Evolutionary conservation across 1,140 invertebrate genomes (phyloP).

Genomic region (Yoshiicerus persimilis): DNA sequence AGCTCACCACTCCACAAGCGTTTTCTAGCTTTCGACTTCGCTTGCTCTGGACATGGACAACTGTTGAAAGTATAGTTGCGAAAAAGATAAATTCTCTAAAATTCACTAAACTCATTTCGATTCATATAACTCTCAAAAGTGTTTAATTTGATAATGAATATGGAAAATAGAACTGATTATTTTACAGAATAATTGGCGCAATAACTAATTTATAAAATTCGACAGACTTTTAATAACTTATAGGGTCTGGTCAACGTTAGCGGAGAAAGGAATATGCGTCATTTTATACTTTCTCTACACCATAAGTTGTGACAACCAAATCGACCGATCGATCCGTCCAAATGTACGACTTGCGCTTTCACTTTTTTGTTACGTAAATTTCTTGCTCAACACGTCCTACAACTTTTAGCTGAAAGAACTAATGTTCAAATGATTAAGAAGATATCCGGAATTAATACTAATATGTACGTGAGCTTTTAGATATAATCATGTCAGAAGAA

Average conservation of each 20-base stretch:
- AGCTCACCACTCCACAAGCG: slow-evolving; percentile 35
- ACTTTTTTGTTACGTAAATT: neutral
- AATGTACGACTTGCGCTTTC: neutral
- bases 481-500: neutral
- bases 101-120: neutral
- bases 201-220: neutral
- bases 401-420: neutral
- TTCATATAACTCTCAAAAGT: too few relatives aligned
- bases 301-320: neutral
- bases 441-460: neutral
- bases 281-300: neutral
- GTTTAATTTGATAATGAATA: neutral
- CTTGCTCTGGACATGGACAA: slow-evolving; percentile 20
- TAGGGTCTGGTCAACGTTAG: neutral
- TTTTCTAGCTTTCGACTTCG: slow-evolving; percentile 42
- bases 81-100: neutral
- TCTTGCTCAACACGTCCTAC: neutral
- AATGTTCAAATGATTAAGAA: neutral
- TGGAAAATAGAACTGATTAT: neutral
- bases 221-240: neutral
- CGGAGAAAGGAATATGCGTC: neutral
- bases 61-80: neutral
- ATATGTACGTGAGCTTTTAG: neutral
- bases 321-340: neutral
- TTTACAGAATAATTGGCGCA: neutral